Evolutionary conservation across 23 tunicate species (phyloP), one percentile per base, ranked within the genome.

Genomic region (Styela clava): DNA sequence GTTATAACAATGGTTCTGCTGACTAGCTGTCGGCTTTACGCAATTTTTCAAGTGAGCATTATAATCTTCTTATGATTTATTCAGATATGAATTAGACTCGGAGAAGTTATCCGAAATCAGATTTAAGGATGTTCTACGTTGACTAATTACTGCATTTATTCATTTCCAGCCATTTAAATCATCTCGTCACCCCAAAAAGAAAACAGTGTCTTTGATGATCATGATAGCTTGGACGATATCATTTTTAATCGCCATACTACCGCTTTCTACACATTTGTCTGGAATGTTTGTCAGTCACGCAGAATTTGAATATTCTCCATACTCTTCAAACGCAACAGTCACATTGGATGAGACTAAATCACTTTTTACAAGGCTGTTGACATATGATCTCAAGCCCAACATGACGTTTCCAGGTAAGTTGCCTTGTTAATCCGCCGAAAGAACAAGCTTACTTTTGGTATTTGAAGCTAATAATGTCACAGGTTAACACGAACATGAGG

Each of bases 1-100:
- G 81, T 76, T 1, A 52, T 76, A 9, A 76, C 81, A 26, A 76
- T 76, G 81, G 52, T 76, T 18, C 19, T 76, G 81, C 64, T 76
- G 33, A 44, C 81, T 22, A 27, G 65, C 25, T 76, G 81, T 64
- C 35, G 81, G 44, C 2, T 76, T 0, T 76, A 35, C 31, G 81
- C 81, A 16, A 56, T 76, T 1, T n/a, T 36, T 52, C 23, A 35
- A 26, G 81, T 76, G 24, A 16, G 63, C 21, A 44, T 44, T n/a
- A n/a, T n/a, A n/a, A n/a, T n/a, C n/a, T n/a, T n/a, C n/a, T n/a
- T n/a, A n/a, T n/a, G n/a, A n/a, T n/a, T n/a, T n/a, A n/a, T n/a
- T n/a, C n/a, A n/a, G n/a, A n/a, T n/a, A n/a, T n/a, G n/a, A n/a
- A n/a, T n/a, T n/a, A n/a, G n/a, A n/a, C n/a, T n/a, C n/a, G n/a